Evolutionary conservation across 2,113 vertebrate species (phyloP).

Genomic region (Anoplopoma fimbria): DNA sequence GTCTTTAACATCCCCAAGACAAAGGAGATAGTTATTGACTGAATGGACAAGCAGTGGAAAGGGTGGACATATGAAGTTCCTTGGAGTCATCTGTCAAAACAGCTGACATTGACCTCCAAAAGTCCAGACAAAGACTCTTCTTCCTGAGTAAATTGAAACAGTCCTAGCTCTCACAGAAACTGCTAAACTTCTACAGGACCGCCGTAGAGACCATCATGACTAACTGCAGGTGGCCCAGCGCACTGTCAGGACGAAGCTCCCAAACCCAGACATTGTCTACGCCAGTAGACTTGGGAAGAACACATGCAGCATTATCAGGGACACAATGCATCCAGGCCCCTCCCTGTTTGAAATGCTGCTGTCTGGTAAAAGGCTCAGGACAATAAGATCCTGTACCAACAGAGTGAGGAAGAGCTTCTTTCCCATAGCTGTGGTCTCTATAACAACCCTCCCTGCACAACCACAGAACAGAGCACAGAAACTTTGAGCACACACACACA

Average conservation of each 20-base stretch:
- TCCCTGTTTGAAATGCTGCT: neutral
- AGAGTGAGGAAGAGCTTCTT: neutral
- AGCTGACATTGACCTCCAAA: too few relatives aligned
- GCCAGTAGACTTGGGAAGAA: neutral
- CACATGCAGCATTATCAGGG: neutral
- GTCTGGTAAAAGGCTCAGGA: neutral
- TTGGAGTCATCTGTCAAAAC: too few relatives aligned
- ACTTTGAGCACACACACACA: too few relatives aligned
- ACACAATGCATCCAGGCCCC: neutral
- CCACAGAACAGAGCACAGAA: neutral
- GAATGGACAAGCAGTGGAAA: too few relatives aligned
- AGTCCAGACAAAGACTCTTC: too few relatives aligned
- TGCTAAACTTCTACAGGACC: too few relatives aligned
- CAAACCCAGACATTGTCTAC: neutral
- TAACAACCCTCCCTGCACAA: neutral
- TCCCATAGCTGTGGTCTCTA: neutral
- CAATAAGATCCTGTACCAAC: neutral
- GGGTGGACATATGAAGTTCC: too few relatives aligned
- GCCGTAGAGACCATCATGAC: neutral
- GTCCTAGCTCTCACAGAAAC: too few relatives aligned
- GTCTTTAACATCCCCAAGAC: too few relatives aligned
- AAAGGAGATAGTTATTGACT: too few relatives aligned
- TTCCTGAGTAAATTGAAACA: too few relatives aligned
- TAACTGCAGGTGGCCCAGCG: neutral
- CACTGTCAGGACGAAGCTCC: neutral